Evolutionary conservation across 2,113 vertebrate species (phyloP).

Genomic region (Corythaixoides concolor): DNA sequence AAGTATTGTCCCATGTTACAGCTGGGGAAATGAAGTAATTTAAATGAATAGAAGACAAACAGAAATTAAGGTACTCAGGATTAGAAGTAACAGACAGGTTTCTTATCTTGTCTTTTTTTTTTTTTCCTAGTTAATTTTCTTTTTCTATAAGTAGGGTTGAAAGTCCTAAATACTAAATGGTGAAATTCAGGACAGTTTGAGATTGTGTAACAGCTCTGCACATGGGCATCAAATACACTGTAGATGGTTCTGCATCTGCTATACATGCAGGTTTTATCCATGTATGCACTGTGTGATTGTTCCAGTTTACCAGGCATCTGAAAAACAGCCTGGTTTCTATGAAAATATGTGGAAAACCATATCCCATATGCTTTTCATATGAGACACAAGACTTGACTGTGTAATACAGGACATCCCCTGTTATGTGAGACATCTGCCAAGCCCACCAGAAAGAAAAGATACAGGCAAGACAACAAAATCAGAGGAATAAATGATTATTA

Average conservation of each 20-base stretch:
- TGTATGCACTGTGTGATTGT: neutral
- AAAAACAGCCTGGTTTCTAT: neutral
- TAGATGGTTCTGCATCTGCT: neutral
- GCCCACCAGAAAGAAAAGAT: constrained; percentile 9
- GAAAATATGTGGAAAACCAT: neutral
- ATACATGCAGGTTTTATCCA: neutral
- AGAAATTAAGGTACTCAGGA: neutral
- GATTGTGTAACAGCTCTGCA: neutral
- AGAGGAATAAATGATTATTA: neutral
- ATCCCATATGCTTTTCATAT: constrained; percentile 4
- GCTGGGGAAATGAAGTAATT: neutral
- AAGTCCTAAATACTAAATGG: neutral
- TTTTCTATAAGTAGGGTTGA: neutral
- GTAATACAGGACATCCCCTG: neutral
- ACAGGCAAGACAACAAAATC: neutral
- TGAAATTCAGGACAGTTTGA: neutral
- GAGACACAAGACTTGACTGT: neutral
- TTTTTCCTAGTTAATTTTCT: neutral
- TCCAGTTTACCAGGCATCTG: neutral
- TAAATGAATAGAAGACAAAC: neutral
- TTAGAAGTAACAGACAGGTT: neutral
- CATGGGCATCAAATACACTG: neutral
- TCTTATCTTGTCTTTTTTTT: neutral
- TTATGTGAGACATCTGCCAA: neutral
- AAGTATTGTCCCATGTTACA: neutral